These are phyloP conservation scores for Hipposideros larvatus DNA, from an alignment of 2,797 vertebrate genomes.

Conservation along the genomic window DNA sequence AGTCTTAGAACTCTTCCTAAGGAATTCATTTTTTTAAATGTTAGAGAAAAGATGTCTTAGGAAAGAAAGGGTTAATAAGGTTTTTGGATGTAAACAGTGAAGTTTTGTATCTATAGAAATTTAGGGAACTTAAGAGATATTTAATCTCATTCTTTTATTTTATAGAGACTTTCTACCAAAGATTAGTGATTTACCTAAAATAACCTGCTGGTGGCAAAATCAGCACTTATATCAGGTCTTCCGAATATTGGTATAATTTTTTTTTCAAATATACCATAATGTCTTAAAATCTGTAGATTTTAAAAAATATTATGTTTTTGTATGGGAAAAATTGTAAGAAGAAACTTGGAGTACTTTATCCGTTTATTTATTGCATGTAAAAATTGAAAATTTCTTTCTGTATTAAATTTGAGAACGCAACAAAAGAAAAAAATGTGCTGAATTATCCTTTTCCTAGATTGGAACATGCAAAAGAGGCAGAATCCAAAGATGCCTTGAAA, in stretches of 20 bases:
- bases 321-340: not conserved
- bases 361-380: not conserved
- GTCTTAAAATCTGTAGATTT: not conserved
- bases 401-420: constrained; percentile 40
- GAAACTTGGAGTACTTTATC: not conserved
- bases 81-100: not conserved
- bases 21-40: not conserved
- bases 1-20: not conserved
- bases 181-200: not conserved
- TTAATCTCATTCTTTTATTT: constrained; percentile 19
- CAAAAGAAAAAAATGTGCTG: not conserved
- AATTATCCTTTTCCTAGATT: constrained; percentile 89
- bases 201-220: not conserved
- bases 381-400: constrained; percentile 11
- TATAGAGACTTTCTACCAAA: not conserved
- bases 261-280: not conserved
- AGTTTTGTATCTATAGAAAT: not conserved
- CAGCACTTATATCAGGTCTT: not conserved
- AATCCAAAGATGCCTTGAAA: constrained; percentile 97
- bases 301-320: not conserved
- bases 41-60: not conserved
- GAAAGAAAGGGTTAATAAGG: constrained; percentile 8
- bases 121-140: not conserved
- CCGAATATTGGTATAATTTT: not conserved
- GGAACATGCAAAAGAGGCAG: constrained; percentile 98